Conservation (phyloP, 2,888 invertebrate genomes). For the Thymelicus sylvestris region DNA sequence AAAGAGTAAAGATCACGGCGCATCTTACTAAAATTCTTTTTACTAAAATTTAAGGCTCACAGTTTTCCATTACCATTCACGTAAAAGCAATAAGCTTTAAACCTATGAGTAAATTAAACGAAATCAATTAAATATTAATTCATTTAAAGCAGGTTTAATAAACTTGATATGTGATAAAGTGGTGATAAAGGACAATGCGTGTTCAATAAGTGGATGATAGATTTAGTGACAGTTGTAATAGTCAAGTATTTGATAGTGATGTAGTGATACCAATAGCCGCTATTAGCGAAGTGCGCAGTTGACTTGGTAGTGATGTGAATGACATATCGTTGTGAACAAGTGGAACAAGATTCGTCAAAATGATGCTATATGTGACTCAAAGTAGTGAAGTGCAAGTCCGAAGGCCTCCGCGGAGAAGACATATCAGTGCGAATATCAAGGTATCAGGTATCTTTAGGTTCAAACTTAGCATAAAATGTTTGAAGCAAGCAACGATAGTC, state of each 20-base stretch:
- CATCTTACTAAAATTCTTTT: too few relatives aligned
- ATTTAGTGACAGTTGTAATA: background rate
- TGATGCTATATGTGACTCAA: constrained; percentile 77
- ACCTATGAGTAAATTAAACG: background rate
- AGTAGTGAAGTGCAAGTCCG: constrained; percentile 67
- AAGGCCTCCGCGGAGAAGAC: constrained; percentile 69
- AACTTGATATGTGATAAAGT: constrained; percentile 6
- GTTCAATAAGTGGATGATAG: background rate
- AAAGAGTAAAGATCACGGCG: too few relatives aligned
- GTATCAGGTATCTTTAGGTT: constrained; percentile 49
- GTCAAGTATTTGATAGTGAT: constrained; percentile 7
- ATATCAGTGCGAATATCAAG: constrained; percentile 77
- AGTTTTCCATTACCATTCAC: too few relatives aligned
- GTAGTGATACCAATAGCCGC: background rate
- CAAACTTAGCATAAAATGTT: too few relatives aligned
- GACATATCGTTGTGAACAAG: constrained; percentile 36
- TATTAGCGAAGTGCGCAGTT: constrained; percentile 13
- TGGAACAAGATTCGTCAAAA: constrained; percentile 50
- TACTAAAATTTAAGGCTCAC: too few relatives aligned
- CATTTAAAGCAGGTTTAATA: background rate
- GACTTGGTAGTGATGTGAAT: constrained; percentile 46
- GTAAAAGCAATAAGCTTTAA: background rate
- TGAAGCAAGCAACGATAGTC: too few relatives aligned
- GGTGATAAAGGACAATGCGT: background rate
- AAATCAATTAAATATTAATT: background rate